phyloP scores from a whole-genome alignment of 2,797 vertebrate species.

The Spinibarbus caldwelli region DNA sequence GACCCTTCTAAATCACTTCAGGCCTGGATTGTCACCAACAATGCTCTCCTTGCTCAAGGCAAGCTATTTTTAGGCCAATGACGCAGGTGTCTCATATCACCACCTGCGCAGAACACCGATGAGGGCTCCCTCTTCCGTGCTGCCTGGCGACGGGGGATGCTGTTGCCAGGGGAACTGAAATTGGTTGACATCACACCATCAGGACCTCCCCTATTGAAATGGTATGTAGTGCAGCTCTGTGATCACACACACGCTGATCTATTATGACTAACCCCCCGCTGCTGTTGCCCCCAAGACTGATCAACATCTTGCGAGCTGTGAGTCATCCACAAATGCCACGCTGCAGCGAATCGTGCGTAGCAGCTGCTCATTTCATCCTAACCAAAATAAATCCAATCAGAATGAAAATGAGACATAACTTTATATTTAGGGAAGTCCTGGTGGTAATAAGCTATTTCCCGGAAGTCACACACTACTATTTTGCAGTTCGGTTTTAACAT shows the following conservation, averaged over 20 bases:
- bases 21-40: conserved; percentile 61
- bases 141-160: conserved; percentile 69
- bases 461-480: background rate
- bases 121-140: conserved; percentile 64
- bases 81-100: conserved; percentile 69
- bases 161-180: conserved; percentile 71
- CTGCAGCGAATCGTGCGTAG: conserved; percentile 10
- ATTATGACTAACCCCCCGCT: conserved; percentile 21
- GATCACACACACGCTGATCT: conserved; percentile 22
- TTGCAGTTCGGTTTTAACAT: conserved; percentile 12
- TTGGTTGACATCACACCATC: conserved; percentile 68
- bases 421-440: background rate
- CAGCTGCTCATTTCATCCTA: conserved; percentile 8
- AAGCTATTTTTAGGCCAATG: conserved; percentile 77
- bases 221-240: conserved; percentile 1
- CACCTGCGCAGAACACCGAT: conserved; percentile 65
- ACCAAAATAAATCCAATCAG: conserved; percentile 14
- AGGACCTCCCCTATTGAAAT: conserved; percentile 62
- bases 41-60: conserved; percentile 66
- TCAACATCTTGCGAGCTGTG: conserved; percentile 26
- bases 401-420: background rate
- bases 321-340: conserved; percentile 50
- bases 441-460: background rate
- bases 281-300: conserved; percentile 6
- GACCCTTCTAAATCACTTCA: conserved; percentile 64